These are phyloP conservation scores for Lithophane semibrunnea DNA, from an alignment of 2,888 invertebrate genomes.

Conservation along the genomic window DNA sequence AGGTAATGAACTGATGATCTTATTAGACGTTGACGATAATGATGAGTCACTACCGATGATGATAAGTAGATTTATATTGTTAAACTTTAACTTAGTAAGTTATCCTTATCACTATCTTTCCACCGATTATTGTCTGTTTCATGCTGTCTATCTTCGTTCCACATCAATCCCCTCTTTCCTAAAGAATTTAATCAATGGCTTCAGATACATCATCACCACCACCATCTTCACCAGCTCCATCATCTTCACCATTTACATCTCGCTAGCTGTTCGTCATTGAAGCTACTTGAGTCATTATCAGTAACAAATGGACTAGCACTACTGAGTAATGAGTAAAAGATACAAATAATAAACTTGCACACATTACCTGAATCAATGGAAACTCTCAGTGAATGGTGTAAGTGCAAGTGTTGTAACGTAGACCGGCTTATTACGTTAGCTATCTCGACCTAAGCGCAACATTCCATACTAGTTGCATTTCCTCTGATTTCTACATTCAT, in stretches of 20 bases:
- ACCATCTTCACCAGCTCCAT: neutral
- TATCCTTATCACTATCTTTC: too few species aligned
- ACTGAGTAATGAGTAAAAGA: too few species aligned
- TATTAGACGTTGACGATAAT: neutral
- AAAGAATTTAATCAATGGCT: too few species aligned
- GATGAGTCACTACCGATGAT: conserved; percentile 20
- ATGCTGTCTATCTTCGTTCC: neutral
- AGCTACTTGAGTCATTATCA: neutral
- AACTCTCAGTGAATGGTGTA: conserved; percentile 38
- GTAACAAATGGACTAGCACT: too few species aligned
- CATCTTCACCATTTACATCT: neutral
- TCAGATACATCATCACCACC: neutral
- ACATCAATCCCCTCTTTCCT: too few species aligned
- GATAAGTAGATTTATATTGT: too few species aligned
- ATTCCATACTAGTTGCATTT: conserved; percentile 47
- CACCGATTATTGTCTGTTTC: too few species aligned
- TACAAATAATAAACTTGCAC: conserved; percentile 2
- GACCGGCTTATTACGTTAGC: conserved; percentile 39
- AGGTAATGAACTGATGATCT: conserved; percentile 15
- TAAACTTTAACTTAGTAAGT: too few species aligned
- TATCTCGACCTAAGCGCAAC: conserved; percentile 36
- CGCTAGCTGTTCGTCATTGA: neutral
- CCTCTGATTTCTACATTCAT: conserved; percentile 43
- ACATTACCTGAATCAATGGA: conserved; percentile 13
- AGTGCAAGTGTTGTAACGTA: conserved; percentile 37